phyloP scores from a whole-genome alignment of 23 tunicate species.

The Clavelina lepadiformis region DNA sequence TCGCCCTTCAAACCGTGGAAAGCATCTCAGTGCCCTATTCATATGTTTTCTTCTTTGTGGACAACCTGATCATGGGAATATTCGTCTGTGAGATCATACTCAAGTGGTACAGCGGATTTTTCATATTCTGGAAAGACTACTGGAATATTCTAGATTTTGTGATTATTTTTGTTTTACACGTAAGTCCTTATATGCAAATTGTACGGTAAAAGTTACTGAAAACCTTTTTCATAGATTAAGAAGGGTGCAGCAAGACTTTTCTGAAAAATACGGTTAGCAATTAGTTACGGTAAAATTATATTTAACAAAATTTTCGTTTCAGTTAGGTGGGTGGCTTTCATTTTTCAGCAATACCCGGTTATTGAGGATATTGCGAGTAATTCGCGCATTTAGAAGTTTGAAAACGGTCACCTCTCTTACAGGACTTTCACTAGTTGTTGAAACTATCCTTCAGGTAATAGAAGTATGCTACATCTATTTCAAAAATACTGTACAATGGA shows the following conservation, averaged over 20 bases:
- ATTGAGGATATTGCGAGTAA: slow-evolving; percentile 57
- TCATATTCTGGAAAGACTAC: slow-evolving; percentile 86
- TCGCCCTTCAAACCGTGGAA: slow-evolving; percentile 78
- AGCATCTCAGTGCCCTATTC: slow-evolving; percentile 55
- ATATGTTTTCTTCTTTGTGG: slow-evolving; percentile 42
- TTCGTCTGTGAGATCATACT: slow-evolving; percentile 75
- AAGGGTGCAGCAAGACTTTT: no score
- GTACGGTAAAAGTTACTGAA: no score
- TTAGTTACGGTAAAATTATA: no score
- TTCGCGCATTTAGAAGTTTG: slow-evolving; percentile 80
- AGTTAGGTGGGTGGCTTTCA: slow-evolving; percentile 75
- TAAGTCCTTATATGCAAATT: slow-evolving; percentile 18
- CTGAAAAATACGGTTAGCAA: no score
- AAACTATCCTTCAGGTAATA: slow-evolving; percentile 70
- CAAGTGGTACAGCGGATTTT: slow-evolving; percentile 90
- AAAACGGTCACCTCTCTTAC: slow-evolving; percentile 73
- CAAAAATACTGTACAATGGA: no score
- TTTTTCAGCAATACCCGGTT: slow-evolving; percentile 85
- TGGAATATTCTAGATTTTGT: slow-evolving; percentile 88
- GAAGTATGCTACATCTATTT: no score
- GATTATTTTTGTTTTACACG: slow-evolving; percentile 60
- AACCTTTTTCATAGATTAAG: no score
- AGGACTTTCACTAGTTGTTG: slow-evolving; percentile 81
- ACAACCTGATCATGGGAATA: slow-evolving; percentile 78
- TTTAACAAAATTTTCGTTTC: no score